Evolutionary conservation across 2,113 vertebrate species (phyloP), one percentile per base, ranked within the genome.

Genomic region (Centropristis striata): DNA sequence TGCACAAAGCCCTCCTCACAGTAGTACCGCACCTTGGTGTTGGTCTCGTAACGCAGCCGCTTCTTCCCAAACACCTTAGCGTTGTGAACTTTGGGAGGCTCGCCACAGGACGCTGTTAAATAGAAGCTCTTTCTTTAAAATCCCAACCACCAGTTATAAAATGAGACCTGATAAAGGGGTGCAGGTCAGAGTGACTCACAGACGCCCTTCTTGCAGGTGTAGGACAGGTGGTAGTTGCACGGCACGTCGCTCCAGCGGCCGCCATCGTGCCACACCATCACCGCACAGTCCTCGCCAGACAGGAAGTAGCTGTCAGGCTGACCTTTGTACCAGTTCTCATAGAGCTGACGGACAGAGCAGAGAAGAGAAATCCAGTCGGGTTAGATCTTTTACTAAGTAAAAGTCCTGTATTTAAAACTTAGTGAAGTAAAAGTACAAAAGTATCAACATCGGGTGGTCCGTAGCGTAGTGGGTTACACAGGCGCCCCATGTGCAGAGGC

Each of bases 241-340:
- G 98, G 98, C 1, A 98, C 96, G 0, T 99, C 98, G 0, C 97
- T 99, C 98, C 98, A 99, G 36, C 90, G 96, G 0, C 98, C 98
- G 8, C 92, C 93, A 0, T 99, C 96, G 14, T 98, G 96, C 97
- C 97, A 98, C 67, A 98, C 96, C 91, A 98, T 97, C 76, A 98
- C 97, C 16, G 96, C 96, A 0, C 98, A 99, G 92, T 99, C 96
- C 90, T 99, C 98, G 1, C 98, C 98, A 0, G 97, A 98, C 68
- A 99, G 95, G 88, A 99, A 99, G 87, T 98, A 98, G 93, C 98
- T 99, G 94, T 99, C 98, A 0, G 98, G 98, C 81, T 99, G 98
- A 13, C 96, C 96, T 0, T 84, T 91, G 88, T 95, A 95, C 98
- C 98, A 99, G 93, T 99, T 99, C 83, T 98, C 97, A 14, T 97